A percentile compares a stretch with the other conserved stretches of the same genome.
These are phyloP conservation scores for Sebastes fasciatus DNA, from an alignment of 2,113 vertebrate species.

Conservation along the genomic window DNA sequence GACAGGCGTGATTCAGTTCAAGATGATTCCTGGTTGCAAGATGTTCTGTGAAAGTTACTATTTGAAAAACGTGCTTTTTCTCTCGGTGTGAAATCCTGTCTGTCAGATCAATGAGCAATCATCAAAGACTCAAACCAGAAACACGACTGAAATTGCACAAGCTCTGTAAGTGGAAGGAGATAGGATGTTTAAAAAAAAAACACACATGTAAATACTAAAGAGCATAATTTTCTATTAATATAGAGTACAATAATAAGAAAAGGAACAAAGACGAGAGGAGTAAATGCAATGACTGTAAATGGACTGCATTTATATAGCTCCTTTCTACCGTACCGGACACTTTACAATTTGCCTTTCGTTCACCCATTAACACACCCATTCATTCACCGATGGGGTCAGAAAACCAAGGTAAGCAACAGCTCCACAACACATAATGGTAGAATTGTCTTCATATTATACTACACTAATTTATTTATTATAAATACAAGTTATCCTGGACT, in stretches of 20 bases:
- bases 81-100: conserved; percentile 3
- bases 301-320: background rate
- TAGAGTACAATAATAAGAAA: background rate
- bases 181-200: background rate
- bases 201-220: background rate
- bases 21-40: background rate
- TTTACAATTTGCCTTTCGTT: background rate
- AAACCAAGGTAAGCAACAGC: no score
- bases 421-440: no score
- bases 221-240: background rate
- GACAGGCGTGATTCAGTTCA: background rate
- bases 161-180: background rate
- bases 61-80: conserved; percentile 9
- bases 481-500: no score
- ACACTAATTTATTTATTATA: no score
- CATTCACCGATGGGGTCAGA: background rate
- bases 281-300: background rate
- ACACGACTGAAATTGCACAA: background rate
- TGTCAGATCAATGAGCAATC: background rate
- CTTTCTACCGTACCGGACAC: background rate
- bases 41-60: background rate
- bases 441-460: no score
- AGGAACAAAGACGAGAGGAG: background rate
- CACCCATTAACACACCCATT: background rate
- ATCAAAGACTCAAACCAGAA: conserved; percentile 15